Percentiles rank a stretch among this genome's conserved stretches.
These are phyloP conservation scores for Porites rus DNA, from an alignment of 92 coral and sea anemone genomes.

Conservation along the genomic window DNA sequence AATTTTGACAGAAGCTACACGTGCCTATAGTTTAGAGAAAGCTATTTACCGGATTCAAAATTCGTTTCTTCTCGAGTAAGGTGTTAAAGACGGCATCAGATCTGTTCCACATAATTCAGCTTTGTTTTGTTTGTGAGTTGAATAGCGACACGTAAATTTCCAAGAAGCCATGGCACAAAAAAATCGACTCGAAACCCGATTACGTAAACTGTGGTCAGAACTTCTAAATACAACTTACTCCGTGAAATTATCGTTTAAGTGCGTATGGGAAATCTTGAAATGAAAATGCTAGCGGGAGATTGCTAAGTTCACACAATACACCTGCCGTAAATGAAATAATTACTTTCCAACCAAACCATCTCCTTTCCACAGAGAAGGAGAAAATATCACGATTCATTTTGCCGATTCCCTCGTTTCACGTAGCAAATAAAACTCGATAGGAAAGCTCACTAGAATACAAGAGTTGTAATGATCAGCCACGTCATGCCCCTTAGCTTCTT, in stretches of 20 bases:
- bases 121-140: slow-evolving; percentile 9
- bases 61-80: slow-evolving; percentile 3
- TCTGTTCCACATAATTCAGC: background rate
- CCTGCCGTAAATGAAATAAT: slow-evolving; percentile 58
- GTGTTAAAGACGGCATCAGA: slow-evolving; percentile 24
- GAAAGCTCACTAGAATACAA: background rate
- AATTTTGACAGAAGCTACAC: slow-evolving; percentile 6
- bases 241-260: slow-evolving; percentile 45
- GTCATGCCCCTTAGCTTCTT: slow-evolving; percentile 5
- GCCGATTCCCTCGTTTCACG: background rate
- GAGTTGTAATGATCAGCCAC: background rate
- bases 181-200: slow-evolving; percentile 21
- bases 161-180: slow-evolving; percentile 21
- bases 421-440: background rate
- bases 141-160: slow-evolving; percentile 34
- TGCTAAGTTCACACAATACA: slow-evolving; percentile 28
- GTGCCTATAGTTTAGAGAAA: background rate
- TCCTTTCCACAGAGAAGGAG: background rate
- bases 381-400: background rate
- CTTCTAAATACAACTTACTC: slow-evolving; percentile 44
- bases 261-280: slow-evolving; percentile 44
- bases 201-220: slow-evolving; percentile 51
- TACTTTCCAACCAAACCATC: slow-evolving; percentile 50
- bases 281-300: slow-evolving; percentile 57
- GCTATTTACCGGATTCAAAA: background rate